Conservation (phyloP, 2,113 vertebrate species). For the Leptodactylus fuscus region DNA sequence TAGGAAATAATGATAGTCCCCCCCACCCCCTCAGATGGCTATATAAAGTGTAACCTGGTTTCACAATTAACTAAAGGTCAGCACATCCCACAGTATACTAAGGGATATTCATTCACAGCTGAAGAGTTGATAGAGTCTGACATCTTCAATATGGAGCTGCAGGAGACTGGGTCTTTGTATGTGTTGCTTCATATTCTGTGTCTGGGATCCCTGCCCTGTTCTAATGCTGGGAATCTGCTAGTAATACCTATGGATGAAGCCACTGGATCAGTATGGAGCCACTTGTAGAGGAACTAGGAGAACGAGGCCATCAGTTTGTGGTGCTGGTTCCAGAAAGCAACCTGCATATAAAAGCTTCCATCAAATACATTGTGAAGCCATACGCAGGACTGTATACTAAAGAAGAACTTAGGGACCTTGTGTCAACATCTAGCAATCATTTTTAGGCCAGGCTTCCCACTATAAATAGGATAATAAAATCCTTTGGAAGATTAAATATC, state of each 20-base stretch:
- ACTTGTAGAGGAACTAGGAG: slow-evolving; percentile 72
- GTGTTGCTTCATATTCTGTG: background rate
- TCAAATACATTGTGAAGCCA: slow-evolving; percentile 68
- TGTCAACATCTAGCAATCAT: slow-evolving; percentile 32
- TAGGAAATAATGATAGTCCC: background rate
- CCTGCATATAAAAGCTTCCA: slow-evolving; percentile 70
- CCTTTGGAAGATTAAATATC: slow-evolving; percentile 50
- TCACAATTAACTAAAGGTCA: background rate
- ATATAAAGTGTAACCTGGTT: background rate
- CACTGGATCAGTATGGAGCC: slow-evolving; percentile 75
- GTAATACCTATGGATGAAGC: slow-evolving; percentile 79
- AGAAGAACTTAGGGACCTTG: slow-evolving; percentile 63
- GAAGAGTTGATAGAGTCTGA: background rate
- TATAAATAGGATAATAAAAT: slow-evolving; percentile 59
- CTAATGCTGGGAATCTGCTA: slow-evolving; percentile 69
- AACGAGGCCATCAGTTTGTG: slow-evolving; percentile 72
- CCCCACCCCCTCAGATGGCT: background rate
- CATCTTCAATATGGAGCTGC: background rate
- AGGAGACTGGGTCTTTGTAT: background rate
- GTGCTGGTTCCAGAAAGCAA: slow-evolving; percentile 75
- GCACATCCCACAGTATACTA: background rate
- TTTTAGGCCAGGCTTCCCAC: slow-evolving; percentile 52
- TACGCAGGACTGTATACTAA: slow-evolving; percentile 71
- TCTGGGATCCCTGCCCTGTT: background rate
- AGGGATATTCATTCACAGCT: too few relatives aligned